Conservation (phyloP, 2,797 vertebrate genomes). For the Esox lucius region DNA sequence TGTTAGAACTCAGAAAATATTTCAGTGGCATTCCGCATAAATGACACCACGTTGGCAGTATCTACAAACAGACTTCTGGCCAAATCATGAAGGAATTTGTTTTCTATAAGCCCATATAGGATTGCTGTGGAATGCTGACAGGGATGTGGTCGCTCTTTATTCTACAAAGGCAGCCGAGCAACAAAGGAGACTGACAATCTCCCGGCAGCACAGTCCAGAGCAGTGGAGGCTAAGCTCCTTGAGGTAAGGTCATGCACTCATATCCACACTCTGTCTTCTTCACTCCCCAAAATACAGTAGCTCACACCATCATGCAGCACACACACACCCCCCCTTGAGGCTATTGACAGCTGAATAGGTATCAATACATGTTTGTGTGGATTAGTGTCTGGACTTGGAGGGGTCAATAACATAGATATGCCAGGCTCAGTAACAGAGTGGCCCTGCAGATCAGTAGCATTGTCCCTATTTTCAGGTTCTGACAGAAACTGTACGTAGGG, state of each 20-base stretch:
- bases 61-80: slow-evolving; percentile 16
- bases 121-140: slow-evolving; percentile 47
- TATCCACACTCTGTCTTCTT: slow-evolving; percentile 24
- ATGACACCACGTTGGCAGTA: background rate
- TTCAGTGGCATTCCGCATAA: background rate
- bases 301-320: background rate
- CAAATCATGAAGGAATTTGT: slow-evolving; percentile 20
- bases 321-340: background rate
- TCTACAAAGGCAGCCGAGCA: slow-evolving; percentile 43
- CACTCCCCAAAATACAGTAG: background rate
- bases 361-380: background rate
- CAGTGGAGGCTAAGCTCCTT: slow-evolving; percentile 1
- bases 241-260: slow-evolving; percentile 41
- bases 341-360: background rate
- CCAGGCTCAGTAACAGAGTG: background rate
- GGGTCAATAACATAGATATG: background rate
- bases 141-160: slow-evolving; percentile 52
- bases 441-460: background rate
- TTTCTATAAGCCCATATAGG: slow-evolving; percentile 9
- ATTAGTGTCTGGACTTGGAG: background rate
- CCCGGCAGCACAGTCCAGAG: background rate
- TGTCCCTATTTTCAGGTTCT: background rate
- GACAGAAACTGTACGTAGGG: too few relatives aligned
- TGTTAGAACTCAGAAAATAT: too few relatives aligned
- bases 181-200: slow-evolving; percentile 1